A percentile compares a stretch with the other conserved stretches of the same genome.
These are phyloP conservation scores for Acrocephalus arundinaceus DNA, from an alignment of 2,113 vertebrate species.

Conservation along the genomic window DNA sequence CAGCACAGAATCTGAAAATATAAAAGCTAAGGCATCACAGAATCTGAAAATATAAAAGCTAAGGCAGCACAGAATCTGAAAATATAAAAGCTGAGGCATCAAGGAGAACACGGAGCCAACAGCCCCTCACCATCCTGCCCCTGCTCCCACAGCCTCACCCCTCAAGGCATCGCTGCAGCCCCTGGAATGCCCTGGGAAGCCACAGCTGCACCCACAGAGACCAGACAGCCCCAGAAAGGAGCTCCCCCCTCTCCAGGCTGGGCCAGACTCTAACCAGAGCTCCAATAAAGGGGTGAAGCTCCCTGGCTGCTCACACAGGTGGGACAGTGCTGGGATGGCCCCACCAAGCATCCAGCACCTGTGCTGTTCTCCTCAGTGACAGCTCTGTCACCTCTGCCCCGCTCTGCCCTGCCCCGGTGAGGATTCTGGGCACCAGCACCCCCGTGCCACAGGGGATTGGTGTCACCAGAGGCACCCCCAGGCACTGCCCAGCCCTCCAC, in stretches of 20 bases:
- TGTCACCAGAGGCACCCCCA: neutral
- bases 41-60: too few species aligned
- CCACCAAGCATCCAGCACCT: rapidly evolving
- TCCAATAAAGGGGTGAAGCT: rapidly evolving
- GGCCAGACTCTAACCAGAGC: neutral
- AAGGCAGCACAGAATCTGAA: too few species aligned
- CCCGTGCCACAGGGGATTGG: neutral
- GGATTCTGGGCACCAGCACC: neutral
- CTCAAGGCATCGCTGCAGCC: neutral
- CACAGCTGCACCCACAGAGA: neutral
- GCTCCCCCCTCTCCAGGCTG: neutral
- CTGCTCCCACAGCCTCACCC: neutral
- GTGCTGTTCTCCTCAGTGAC: neutral
- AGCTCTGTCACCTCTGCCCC: neutral
- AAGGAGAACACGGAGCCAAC: rapidly evolving
- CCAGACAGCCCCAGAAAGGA: neutral
- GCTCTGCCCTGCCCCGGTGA: neutral
- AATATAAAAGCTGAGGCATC: too few species aligned
- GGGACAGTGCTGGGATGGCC: rapidly evolving
- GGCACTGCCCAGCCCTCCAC: neutral
- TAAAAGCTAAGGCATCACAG: too few species aligned
- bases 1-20: too few species aligned
- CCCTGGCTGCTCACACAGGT: neutral
- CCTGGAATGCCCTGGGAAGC: rapidly evolving
- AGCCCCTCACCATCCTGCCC: neutral